Evolutionary conservation across 2,797 vertebrate genomes (phyloP), one percentile per base, ranked within the genome.

Genomic region (Alcedo atthis): DNA sequence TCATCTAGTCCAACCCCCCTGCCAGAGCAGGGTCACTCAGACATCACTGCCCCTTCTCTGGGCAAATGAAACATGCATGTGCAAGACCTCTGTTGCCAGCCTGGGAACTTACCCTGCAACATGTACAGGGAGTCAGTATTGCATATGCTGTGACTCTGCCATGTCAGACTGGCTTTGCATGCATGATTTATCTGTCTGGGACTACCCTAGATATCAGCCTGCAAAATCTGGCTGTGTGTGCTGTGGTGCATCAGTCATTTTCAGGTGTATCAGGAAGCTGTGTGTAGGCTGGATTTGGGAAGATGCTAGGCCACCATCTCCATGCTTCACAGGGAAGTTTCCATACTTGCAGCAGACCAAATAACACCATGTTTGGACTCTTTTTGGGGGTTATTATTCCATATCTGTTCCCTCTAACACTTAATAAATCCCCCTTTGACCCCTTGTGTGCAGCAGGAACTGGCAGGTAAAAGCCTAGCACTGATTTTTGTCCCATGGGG

Each of bases 141-240:
- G 42, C 35, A 30, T 84, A 35, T 73, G 51, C 63, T 76, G 63
- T 76, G 74, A 86, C 81, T 84, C 55, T 84, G 40, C 62, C 25
- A 59, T 54, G 62, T 86, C 70, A 81, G 51, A 76, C 82, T 92
- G 81, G 74, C 55, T 86, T 81, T 92, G 67, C 67, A 42, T 79
- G 63, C 45, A n/a, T 49, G 66, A 54, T 87, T 87, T 91, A 21
- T 69, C 32, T 81, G 51, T 88, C 85, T 91, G 77, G 48, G 77
- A 32, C 67, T 89, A 28, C 54, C 33, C 30, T 71, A 51, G 30
- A 40, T 33, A 85, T 7, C 74, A 59, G 19, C 21, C 59, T 81
- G 73, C 62, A 85, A 77, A 93, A 75, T 94, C 54, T 87, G 28
- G 11, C 48, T 83, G 3, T 45, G 21, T 55, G 15, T 61, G 14